Base-by-base conservation (phyloP, 2,113 vertebrate species). In the Periophthalmus modestus region DNA sequence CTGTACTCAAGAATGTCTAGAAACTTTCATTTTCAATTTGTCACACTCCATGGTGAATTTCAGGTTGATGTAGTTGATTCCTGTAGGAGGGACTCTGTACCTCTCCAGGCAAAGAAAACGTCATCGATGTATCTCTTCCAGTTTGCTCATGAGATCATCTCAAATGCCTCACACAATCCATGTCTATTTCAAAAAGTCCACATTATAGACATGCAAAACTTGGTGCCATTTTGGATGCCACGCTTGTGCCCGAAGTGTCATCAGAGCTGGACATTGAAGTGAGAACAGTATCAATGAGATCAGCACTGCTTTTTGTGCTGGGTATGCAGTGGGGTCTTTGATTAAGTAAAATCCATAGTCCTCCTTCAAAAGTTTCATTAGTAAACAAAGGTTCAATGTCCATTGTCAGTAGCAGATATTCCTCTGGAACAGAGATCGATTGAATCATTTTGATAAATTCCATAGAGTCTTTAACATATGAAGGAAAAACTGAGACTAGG, bases 391-490 rank as follows among this genome's bases (percentile, higher is more conserved):
- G 21, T 9, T 55, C 16, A n/a, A 55, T 7, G 47, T 4, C 10
- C 47, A 48, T 48, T 14, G 12, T 48, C 2, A 13, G 1, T 48
- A 48, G 7, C 14, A 55, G 9, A 55, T 19, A 55, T 19, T 18
- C 15, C 4, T 55, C 54, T 48, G 47, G 47, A 16, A 48, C 47
- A 4, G 16, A 19, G 16, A 57, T 57, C 19, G 54, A n/a, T 57
- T 57, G 16, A 9, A 57, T 10, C 19, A 57, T 57, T 1, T 57
- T 57, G 12, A 15, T 15, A 14, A 50, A 50, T 50, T 50, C 48
- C 48, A 50, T 50, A 50, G 48, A 50, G 54, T 57, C 54, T 55
- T n/a, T n/a, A n/a, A 57, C 19, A n/a, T 57, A 57, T 57, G n/a
- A 28, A 28, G 28, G 28, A 3, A 28, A 3, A 28, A 3, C 1